Base-by-base conservation (phyloP, 92 coral and sea anemone genomes). In the Blastomussa wellsi region DNA sequence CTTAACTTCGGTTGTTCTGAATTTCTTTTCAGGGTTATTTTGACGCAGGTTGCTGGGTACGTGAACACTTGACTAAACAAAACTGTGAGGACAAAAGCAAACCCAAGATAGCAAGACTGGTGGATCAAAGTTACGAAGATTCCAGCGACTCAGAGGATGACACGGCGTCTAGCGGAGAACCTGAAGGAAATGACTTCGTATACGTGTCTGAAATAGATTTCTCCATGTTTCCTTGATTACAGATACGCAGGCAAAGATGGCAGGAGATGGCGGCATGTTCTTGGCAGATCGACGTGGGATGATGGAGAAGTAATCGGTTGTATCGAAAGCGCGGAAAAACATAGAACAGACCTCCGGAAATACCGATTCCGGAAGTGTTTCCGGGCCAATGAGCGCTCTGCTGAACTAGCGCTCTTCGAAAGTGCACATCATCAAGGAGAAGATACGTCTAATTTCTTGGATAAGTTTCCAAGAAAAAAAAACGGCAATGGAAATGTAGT, bases 21-120 rank as follows among this genome's bases (percentile, higher is more conserved):
- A n/a, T 37, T 53, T 68, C 14, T 7, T 72, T 31, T 47, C 31
- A 94, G 99, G 99, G 96, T 12, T 96, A 90, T 85, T 97, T 97
- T 77, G 90, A 92, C 67, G 64, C 87, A 5, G 99, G 99, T 5
- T 97, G 99, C 62, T 97, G 98, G 98, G 98, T 97, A 35, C 92
- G 99, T 20, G 97, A 95, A 76, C 87, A 90, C 42, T 88, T 81
- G 77, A 81, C 72, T 47, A 87, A 70, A 38, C 28, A 82, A 48
- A 77, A 79, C 26, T 42, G 28, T 29, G 76, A 79, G 64, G 77
- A 74, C 60, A 74, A 44, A 35, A 42, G 35, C 60, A 80, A 86
- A 32, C 77, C 77, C 37, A 81, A 83, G 78, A 69, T 69, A 67
- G 59, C 65, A 9, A 78, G 53, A 39, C 80, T 64, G 35, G 73